phyloP scores from a whole-genome alignment of 1,140 invertebrate genomes.

The Macrostomum lignano region DNA sequence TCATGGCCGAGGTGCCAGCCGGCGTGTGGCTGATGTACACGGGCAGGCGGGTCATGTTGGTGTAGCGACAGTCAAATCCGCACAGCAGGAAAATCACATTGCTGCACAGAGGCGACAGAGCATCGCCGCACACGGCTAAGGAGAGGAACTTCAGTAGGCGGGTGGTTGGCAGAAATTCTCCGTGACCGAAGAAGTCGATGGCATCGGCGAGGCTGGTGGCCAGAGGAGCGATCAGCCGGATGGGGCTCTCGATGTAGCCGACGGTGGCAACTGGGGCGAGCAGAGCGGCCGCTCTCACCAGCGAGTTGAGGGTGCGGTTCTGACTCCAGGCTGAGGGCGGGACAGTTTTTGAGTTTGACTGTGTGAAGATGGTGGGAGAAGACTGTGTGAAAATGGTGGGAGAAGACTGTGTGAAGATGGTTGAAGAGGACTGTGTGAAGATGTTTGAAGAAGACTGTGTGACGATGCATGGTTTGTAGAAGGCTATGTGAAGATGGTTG shows the following conservation, averaged over 20 bases:
- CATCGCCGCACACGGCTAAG: slow-evolving; percentile 6
- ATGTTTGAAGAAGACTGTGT: too few species aligned
- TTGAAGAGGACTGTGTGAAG: too few species aligned
- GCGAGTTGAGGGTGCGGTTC: too few species aligned
- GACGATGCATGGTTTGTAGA: too few species aligned
- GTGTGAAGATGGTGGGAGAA: too few species aligned
- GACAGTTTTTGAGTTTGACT: too few species aligned
- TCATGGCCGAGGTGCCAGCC: slow-evolving; percentile 47
- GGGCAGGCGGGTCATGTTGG: slow-evolving; percentile 17
- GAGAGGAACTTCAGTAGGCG: slow-evolving; percentile 9
- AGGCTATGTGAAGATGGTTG: too few species aligned
- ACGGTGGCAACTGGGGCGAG: slow-evolving; percentile 46
- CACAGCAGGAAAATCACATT: slow-evolving; percentile 14
- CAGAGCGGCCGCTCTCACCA: slow-evolving; percentile 31
- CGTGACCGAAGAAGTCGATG: slow-evolving; percentile 12
- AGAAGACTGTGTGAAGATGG: too few species aligned
- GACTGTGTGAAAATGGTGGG: too few species aligned
- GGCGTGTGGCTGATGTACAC: slow-evolving; percentile 48
- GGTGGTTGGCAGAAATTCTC: slow-evolving; percentile 13
- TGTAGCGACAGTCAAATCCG: slow-evolving; percentile 11
- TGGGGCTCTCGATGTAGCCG: slow-evolving; percentile 38
- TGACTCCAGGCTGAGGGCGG: too few species aligned
- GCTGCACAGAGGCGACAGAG: slow-evolving; percentile 10
- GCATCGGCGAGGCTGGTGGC: slow-evolving; percentile 12
- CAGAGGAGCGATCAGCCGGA: slow-evolving; percentile 19